A percentile compares a stretch with the other conserved stretches of the same genome.
phyloP scores from a whole-genome alignment of 2,113 vertebrate genomes.

The Hiodon alosoides region DNA sequence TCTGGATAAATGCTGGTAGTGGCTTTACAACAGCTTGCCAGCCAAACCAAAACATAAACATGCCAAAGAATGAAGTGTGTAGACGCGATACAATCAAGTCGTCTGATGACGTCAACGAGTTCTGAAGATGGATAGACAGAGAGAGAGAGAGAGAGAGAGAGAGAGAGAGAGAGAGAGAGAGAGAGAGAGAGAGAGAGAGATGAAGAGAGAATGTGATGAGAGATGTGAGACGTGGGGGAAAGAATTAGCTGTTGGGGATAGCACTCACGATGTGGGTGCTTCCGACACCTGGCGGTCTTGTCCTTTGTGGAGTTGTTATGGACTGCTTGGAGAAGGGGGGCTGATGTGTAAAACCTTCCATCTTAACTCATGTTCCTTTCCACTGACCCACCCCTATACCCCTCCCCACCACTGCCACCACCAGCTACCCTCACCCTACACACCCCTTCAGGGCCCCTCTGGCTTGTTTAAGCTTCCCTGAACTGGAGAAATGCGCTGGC shows the following conservation, averaged over 20 bases:
- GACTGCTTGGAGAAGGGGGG: neutral
- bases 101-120: neutral
- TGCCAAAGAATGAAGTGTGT: neutral
- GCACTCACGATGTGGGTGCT: too few relatives aligned
- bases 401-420: neutral
- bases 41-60: conserved; percentile 16
- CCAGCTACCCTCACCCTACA: neutral
- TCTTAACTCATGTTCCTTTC: neutral
- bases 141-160: conserved; percentile 25
- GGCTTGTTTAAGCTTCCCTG: conserved; percentile 23
- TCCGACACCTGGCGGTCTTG: too few relatives aligned
- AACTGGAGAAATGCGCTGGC: conserved; percentile 28
- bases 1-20: conserved; percentile 11
- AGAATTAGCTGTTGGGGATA: neutral
- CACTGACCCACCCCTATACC: neutral
- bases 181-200: conserved; percentile 20
- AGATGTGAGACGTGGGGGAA: conserved; percentile 46
- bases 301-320: too few relatives aligned
- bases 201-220: neutral
- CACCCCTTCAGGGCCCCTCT: neutral
- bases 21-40: conserved; percentile 2
- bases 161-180: conserved; percentile 30
- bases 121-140: neutral
- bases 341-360: neutral
- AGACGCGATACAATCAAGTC: neutral